Base-by-base conservation (phyloP, 2,113 vertebrate species). In the Sciurus niger region DNA sequence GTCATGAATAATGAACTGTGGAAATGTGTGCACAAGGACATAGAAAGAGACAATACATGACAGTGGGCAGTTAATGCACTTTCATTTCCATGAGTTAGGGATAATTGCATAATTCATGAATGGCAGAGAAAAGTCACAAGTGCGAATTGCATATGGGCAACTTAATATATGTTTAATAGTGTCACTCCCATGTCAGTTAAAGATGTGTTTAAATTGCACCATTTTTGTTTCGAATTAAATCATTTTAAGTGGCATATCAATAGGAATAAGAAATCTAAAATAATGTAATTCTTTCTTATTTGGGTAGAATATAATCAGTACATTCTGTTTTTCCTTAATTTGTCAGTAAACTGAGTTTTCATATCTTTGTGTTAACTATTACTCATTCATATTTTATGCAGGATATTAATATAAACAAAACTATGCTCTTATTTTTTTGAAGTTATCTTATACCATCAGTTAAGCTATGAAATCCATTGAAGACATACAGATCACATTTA, bases 61-160 rank as follows among this genome's bases (percentile, higher is more conserved):
- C 93, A 98, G 96, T 98, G 98, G 98, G 97, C 98, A 98, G 97
- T 98, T 98, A 98, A 98, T 98, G 98, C 94, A 73, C 96, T 93
- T 95, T 98, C 97, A 95, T 98, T 98, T 98, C 82, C 93, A 90
- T 94, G 96, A 14, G 77, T 98, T 98, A 94, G 96, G 97, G 86
- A 90, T 90, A 95, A 90, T 67, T 98, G 98, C 98, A 98, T 99
- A 98, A 98, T 98, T 98, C 98, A 98, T 98, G 98, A 98, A 98
- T 98, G 98, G 98, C 98, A 98, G 97, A 98, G 97, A 98, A 98
- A 98, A 98, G 98, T 98, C 98, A 98, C 97, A 97, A 97, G 97
- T 97, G 84, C 78, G 97, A 97, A 97, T 95, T 63, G 95, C 97
- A 97, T 89, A 17, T 95, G 98, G 97, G 95, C 96, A 94, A 94